Evolutionary conservation across 2,888 invertebrate genomes (phyloP).

Genomic region (Dicyrtomina minuta): DNA sequence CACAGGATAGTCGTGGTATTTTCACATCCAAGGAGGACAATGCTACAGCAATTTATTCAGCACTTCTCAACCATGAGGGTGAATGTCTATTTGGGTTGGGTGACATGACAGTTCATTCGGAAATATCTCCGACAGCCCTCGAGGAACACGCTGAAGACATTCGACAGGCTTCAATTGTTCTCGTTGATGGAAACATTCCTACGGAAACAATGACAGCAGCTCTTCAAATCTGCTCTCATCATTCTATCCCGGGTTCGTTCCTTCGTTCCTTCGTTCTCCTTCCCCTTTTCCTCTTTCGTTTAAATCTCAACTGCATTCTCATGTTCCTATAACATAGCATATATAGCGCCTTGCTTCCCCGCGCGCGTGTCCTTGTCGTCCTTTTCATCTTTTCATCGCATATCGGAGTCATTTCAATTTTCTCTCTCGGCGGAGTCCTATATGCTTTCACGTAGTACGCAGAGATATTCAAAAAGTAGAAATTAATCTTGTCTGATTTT

Average conservation of each 20-base stretch:
- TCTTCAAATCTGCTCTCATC: conserved; percentile 64
- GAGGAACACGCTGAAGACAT: conserved; percentile 37
- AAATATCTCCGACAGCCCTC: conserved; percentile 60
- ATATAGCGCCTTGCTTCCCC: no score
- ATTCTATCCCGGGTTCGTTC: conserved; percentile 69
- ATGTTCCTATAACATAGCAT: no score
- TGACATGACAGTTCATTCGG: conserved; percentile 76
- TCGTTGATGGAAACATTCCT: conserved; percentile 83
- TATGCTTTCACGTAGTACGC: no score
- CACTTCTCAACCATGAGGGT: conserved; percentile 71
- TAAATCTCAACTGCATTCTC: no score
- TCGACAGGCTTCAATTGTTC: conserved; percentile 64
- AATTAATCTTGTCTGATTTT: no score
- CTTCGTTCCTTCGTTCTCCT: background rate
- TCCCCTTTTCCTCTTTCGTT: no score
- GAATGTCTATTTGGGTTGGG: conserved; percentile 80
- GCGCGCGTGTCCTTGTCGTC: no score
- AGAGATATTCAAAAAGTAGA: no score
- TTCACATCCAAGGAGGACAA: conserved; percentile 51
- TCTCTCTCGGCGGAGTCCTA: no score
- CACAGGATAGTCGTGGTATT: conserved; percentile 45
- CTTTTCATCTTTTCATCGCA: no score
- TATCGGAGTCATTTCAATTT: no score
- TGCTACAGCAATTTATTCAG: conserved; percentile 73
- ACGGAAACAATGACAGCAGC: conserved; percentile 66